These are phyloP conservation scores for Microhierax caerulescens DNA, from an alignment of 2,797 vertebrate species.

Conservation along the genomic window DNA sequence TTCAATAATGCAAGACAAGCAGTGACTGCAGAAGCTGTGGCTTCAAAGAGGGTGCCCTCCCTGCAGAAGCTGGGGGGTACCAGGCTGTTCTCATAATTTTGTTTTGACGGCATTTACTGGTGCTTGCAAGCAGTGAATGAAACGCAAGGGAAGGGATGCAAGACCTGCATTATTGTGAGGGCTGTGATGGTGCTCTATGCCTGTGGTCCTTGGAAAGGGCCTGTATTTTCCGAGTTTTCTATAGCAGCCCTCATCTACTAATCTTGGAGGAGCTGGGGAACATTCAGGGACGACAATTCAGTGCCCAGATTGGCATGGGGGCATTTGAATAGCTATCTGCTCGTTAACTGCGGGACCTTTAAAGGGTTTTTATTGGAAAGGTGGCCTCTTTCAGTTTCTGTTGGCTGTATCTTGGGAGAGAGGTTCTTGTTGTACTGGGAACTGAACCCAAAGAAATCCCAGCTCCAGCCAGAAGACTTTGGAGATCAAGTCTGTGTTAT, in stretches of 20 bases:
- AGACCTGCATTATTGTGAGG: background rate
- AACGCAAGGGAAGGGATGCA: background rate
- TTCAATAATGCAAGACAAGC: constrained; percentile 40
- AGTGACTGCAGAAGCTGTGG: background rate
- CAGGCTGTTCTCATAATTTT: background rate
- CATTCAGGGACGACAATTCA: background rate
- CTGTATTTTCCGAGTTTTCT: background rate
- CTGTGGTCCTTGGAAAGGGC: background rate
- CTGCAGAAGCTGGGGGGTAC: fast-evolving
- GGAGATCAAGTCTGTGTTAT: background rate
- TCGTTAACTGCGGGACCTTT: background rate
- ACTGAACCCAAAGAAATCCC: background rate
- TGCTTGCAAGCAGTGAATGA: background rate
- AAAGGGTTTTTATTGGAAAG: background rate
- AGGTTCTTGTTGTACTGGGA: background rate
- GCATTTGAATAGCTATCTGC: background rate
- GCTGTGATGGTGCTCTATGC: background rate
- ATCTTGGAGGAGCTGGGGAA: background rate
- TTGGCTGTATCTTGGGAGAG: background rate
- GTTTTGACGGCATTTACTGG: background rate
- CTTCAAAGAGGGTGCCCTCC: background rate
- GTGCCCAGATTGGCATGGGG: background rate
- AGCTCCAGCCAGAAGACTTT: background rate
- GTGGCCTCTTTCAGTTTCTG: background rate
- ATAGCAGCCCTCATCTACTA: background rate